Evolutionary conservation across 1,140 invertebrate species (phyloP).

Genomic region (Orchesella cincta): DNA sequence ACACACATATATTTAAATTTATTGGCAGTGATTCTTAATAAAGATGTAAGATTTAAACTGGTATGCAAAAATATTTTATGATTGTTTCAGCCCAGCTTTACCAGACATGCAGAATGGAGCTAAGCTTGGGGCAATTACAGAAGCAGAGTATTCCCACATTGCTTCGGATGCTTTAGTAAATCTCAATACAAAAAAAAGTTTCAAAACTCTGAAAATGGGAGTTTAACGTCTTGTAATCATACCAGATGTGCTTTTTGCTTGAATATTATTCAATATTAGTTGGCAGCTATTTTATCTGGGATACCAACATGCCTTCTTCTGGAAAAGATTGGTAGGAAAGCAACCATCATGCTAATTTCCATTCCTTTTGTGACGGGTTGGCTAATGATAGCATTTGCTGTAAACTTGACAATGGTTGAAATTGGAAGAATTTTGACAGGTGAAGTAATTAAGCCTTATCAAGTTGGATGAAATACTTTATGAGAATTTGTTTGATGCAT

Average conservation of each 20-base stretch:
- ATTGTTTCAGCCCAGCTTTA: constrained; percentile 56
- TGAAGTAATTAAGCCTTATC: background rate
- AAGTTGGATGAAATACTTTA: background rate
- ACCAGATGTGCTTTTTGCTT: background rate
- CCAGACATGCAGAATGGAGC: constrained; percentile 52
- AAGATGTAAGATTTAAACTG: constrained; percentile 46
- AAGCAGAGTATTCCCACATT: background rate
- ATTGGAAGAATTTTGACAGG: constrained; percentile 67
- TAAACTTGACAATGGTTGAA: constrained; percentile 60
- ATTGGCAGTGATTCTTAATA: background rate
- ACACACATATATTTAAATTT: background rate
- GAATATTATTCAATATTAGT: constrained; percentile 49
- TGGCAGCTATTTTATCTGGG: constrained; percentile 61
- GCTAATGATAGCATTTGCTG: constrained; percentile 62
- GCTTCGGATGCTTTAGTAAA: constrained; percentile 3
- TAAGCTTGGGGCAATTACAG: background rate
- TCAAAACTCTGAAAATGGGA: no score
- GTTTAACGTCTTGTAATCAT: no score
- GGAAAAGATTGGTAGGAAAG: constrained; percentile 66
- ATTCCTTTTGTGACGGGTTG: constrained; percentile 67
- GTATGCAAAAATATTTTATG: constrained; percentile 57
- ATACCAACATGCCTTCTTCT: constrained; percentile 63
- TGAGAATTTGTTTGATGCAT: background rate
- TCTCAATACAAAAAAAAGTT: background rate
- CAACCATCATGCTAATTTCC: constrained; percentile 63